Evolutionary conservation across 2,888 invertebrate genomes (phyloP).

Genomic region (Lasioglossum zephyrum): DNA sequence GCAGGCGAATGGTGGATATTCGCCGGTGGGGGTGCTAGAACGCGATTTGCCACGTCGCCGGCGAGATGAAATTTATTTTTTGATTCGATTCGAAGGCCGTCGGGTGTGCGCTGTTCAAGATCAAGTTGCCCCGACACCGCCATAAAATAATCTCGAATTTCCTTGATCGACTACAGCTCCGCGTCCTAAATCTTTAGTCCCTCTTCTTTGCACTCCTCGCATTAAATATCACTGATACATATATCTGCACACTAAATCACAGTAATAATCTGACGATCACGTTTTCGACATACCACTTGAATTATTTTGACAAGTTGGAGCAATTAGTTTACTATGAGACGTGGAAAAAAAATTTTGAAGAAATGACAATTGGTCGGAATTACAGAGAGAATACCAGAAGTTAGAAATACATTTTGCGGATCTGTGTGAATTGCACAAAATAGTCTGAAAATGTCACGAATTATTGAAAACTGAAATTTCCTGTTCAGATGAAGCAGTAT

Average conservation of each 20-base stretch:
- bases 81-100: slow-evolving; percentile 63
- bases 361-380: no score
- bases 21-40: slow-evolving; percentile 70
- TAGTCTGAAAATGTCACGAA: no score
- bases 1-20: slow-evolving; percentile 73
- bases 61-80: slow-evolving; percentile 67
- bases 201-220: not conserved
- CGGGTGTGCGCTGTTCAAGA: slow-evolving; percentile 51
- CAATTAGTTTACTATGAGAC: no score
- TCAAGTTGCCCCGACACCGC: slow-evolving; percentile 53
- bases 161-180: slow-evolving; percentile 23
- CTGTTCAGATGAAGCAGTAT: no score
- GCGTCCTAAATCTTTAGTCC: not conserved
- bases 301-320: no score
- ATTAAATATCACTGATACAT: not conserved
- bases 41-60: slow-evolving; percentile 70
- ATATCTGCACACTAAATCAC: not conserved
- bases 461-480: no score
- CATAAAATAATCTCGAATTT: slow-evolving; percentile 49
- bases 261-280: no score
- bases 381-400: no score
- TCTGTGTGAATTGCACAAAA: no score
- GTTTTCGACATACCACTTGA: no score
- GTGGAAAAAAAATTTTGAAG: no score
- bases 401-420: no score